Base-by-base conservation (phyloP, 2,888 invertebrate species). In the Andrena hattorfiana region DNA sequence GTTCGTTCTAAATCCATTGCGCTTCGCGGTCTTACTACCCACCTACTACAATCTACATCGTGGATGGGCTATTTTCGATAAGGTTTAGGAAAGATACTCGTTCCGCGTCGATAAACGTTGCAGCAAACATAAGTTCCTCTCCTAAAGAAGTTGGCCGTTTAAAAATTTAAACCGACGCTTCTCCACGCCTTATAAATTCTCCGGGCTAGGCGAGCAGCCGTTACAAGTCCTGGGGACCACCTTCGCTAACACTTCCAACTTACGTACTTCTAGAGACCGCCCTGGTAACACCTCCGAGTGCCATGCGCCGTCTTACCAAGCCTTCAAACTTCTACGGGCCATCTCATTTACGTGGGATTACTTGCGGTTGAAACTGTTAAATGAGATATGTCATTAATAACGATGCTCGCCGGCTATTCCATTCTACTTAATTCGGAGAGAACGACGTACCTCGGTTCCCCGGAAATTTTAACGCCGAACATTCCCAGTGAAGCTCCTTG, bases 261-360 rank as follows among this genome's bases (percentile, higher is more conserved):
- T 42, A 42, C 42, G 42, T 42, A 42, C 42, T 67, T 62, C 35
- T 26, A 23, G 51, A 26, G 42, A 73, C 51, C 30, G 23, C 16
- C 42, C 16, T 48, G 51, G 67, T 73, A 67, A 67, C 77, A 67
- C 51, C 64, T 64, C 42, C 59, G 54, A 73, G 35, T 73, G 59
- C 28, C 60, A 35, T 72, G 60, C 60, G 42, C 67, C 35, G 10
- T 51, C 77, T 77, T 72, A 77, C 59, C 66, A 42, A 67, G 66
- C 77, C 72, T 66, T 66, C 72, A 60, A 72, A 77, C 23, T 77
- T 77, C 59, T 7, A 7, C 28, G 60, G 49, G 51, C 35, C 59
- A 20, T 77, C 67, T 72, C 77, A 51, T 77, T 73, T 73, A 73
- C 62, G 67, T n/a, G 10, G 73, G 72, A 67, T 77, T 73, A 77